Conservation (phyloP, 2,113 vertebrate genomes). For the Rhynchomys soricoides region DNA sequence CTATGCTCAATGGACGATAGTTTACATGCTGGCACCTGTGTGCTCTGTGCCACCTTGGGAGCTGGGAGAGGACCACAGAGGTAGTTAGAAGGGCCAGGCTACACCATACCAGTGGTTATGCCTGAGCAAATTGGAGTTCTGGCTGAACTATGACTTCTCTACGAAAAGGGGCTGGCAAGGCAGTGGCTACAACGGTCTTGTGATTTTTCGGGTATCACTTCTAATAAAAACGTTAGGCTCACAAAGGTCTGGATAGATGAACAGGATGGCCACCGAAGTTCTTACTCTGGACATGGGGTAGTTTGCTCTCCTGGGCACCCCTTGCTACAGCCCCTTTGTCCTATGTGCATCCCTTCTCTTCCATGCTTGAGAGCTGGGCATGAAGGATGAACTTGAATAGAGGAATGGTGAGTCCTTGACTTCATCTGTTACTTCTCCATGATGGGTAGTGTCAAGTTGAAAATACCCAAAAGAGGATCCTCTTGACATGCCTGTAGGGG, state of each 20-base stretch:
- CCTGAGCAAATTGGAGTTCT: not conserved
- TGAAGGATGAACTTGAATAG: not conserved
- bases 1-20: not conserved
- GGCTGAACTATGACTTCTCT: not conserved
- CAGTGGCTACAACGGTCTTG: not conserved
- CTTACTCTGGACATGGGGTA: slow-evolving; percentile 72
- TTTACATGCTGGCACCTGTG: not conserved
- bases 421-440: not conserved
- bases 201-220: not conserved
- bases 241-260: not conserved
- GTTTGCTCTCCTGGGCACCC: not conserved
- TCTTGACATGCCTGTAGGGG: not conserved
- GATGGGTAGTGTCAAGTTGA: not conserved
- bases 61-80: not conserved
- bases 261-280: slow-evolving; percentile 84
- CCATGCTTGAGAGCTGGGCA: not conserved
- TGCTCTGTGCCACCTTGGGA: not conserved
- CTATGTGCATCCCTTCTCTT: too few species aligned
- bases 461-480: not conserved
- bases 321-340: not conserved
- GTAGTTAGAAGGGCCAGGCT: not conserved
- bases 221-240: not conserved
- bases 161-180: not conserved
- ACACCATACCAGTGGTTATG: not conserved
- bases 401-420: rapidly evolving